Base-by-base conservation (phyloP, 92 coral and sea anemone species). In the Diadumene lineata region DNA sequence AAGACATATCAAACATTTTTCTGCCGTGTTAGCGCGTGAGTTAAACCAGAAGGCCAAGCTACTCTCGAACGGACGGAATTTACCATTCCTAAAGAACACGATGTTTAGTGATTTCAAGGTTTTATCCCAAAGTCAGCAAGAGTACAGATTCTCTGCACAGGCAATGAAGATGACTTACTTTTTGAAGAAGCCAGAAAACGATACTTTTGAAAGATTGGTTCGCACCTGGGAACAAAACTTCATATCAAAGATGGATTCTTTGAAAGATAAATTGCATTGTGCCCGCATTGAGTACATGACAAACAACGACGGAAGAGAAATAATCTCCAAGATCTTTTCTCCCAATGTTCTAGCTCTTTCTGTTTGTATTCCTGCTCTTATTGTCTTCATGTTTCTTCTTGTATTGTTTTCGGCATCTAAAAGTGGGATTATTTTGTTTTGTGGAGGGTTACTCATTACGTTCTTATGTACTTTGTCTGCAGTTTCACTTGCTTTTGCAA, bases 111-210 rank as follows among this genome's bases (percentile, higher is more conserved):
- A 64, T 2, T 73, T 80, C 19, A 62, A 55, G 22, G 48, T 57
- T 43, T 6, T 4, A 38, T 10, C n/a, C 0, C 23, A 60, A 19
- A 61, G 34, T 29, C 3, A 32, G 34, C 23, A 56, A 38, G 18
- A 56, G 31, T 60, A 43, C 23, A 75, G 26, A 17, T 66, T 76
- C 34, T 76, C 82, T 17, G 90, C 90, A 34, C 60, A 44, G 58
- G 86, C 86, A 3, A 81, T 86, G 74, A 86, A 82, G 72, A 33
- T 74, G 27, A 72, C 69, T 64, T 86, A 81, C 73, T 81, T 81
- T 58, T 53, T 86, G 60, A 70, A 81, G 50, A 68, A 71, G 50
- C 90, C 83, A 64, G 34, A 57, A 70, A 23, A 48, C 15, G 61
- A 27, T 21, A 43, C 83, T 26, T 73, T 53, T 2, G 18, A 34